A percentile compares a stretch with the other conserved stretches of the same genome.
Conservation (phyloP, 2,888 invertebrate genomes). For the Nomada goodeniana region DNA sequence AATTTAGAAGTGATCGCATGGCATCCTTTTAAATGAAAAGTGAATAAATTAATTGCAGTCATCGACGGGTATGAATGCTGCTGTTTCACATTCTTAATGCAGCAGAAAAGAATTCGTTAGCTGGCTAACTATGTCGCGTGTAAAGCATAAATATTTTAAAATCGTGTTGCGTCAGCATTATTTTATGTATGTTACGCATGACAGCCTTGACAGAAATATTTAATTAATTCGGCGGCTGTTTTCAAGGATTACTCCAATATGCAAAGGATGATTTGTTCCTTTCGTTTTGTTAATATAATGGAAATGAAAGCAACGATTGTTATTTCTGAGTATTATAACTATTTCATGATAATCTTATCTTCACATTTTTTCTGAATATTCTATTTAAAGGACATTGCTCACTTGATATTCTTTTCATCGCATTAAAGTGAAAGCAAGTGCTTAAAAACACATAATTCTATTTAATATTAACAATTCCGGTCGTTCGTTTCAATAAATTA, state of each 20-base stretch:
- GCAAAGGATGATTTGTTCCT: too few species aligned
- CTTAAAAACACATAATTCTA: too few species aligned
- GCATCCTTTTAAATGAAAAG: background rate
- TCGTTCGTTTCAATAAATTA: background rate
- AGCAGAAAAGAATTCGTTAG: background rate
- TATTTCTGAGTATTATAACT: too few species aligned
- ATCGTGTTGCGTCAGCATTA: slow-evolving; percentile 25
- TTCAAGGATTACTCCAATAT: background rate
- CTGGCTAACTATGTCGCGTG: background rate
- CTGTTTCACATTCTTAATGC: background rate
- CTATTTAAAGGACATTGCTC: too few species aligned
- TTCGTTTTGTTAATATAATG: too few species aligned
- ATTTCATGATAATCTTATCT: too few species aligned
- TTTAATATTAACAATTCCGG: too few species aligned
- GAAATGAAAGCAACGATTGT: too few species aligned
- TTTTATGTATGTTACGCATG: background rate
- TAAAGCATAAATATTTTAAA: slow-evolving; percentile 9
- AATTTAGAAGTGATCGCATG: background rate
- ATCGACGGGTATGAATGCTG: background rate
- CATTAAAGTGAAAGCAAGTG: too few species aligned
- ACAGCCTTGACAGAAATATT: slow-evolving; percentile 11
- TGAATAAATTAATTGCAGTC: background rate
- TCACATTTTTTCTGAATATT: too few species aligned
- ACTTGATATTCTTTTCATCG: too few species aligned
- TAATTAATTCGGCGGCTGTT: background rate